Evolutionary conservation across 2,113 vertebrate genomes (phyloP).

Genomic region (Chroicocephalus ridibundus): DNA sequence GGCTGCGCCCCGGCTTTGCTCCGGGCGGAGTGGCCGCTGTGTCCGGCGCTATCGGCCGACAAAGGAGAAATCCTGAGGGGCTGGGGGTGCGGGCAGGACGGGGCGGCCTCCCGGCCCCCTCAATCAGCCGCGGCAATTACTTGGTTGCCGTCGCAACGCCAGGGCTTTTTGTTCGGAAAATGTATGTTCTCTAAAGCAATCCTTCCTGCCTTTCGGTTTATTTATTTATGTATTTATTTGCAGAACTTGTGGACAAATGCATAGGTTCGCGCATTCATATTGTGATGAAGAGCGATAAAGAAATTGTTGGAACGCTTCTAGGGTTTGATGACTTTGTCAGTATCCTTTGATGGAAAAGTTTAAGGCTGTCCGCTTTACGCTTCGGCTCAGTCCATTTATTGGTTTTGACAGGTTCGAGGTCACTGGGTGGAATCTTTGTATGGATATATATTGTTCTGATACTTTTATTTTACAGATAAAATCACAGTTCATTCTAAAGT

Average conservation of each 20-base stretch:
- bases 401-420: neutral
- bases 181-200: no score
- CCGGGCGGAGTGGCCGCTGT: neutral
- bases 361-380: neutral
- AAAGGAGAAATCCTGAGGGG: neutral
- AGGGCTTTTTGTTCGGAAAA: neutral
- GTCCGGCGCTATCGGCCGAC: neutral
- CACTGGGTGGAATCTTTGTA: neutral
- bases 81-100: neutral
- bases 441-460: neutral
- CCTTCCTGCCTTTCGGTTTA: neutral
- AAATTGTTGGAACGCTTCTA: slow-evolving; percentile 90
- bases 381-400: neutral
- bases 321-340: slow-evolving; percentile 95
- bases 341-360: slow-evolving; percentile 80
- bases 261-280: slow-evolving; percentile 93
- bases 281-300: slow-evolving; percentile 96
- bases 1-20: neutral
- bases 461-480: neutral
- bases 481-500: neutral
- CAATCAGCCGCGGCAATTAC: neutral
- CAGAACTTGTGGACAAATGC: slow-evolving; percentile 94
- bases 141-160: no score
- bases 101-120: neutral
- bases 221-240: neutral